Base-by-base conservation (phyloP, 2,888 invertebrate genomes). In the Drosophila multiciliata region DNA sequence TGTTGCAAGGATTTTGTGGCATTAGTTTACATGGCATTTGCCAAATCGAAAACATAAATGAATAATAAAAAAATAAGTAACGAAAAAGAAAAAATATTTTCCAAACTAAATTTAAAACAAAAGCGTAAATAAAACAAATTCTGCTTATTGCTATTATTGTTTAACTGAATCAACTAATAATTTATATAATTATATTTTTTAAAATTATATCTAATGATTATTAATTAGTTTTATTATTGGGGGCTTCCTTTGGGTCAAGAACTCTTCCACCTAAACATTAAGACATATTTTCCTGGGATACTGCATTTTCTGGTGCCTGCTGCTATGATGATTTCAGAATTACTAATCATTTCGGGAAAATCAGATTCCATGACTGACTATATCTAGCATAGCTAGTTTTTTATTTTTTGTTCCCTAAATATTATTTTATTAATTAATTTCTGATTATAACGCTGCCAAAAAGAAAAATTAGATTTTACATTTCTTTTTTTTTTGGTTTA, bases 1-100 rank as follows among this genome's bases (percentile, higher is more conserved):
- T 40, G 23, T 36, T 23, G 57, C 66, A 68, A n/a, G 35, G 38
- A 26, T 48, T 45, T 32, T 33, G 29, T 61, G n/a, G 35, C 61
- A 45, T 53, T 45, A 62, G 45, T 38, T 57, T n/a, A 23, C 42
- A 53, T 53, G 20, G 29, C 45, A 15, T 53, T 53, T 69, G 66
- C 35, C 38, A n/a, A 66, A 52, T 50, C n/a, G 17, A 7, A 57
- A 57, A 29, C 29, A 57, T 42, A 40, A 57, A 29, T 17, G 42
- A 57, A 45, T 45, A 45, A 45, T 4, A 0, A 15, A 23, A 45
- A 23, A 45, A 23, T 4, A 4, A 8, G 45, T 20, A 20, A 15
- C 12, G 45, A 20, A 45, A 53, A 20, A 53, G 15, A 4, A 20
- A 52, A 52, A 26, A 17, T 15, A 9, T 17, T 26, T 29, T 29